These are phyloP conservation scores for Callimorpha dominula DNA, from an alignment of 2,888 invertebrate species.

Conservation along the genomic window DNA sequence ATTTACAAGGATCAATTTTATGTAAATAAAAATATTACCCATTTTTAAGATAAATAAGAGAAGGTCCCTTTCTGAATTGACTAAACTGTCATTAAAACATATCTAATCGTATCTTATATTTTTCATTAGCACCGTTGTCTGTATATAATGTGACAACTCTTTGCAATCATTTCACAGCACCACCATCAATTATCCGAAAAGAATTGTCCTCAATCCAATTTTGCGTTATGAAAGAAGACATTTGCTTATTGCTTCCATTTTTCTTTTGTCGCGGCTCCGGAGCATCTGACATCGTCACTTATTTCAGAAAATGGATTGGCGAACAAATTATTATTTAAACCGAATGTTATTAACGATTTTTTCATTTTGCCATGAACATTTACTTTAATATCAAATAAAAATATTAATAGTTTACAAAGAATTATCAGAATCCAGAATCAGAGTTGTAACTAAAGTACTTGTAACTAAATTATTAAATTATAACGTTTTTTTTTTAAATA, in stretches of 20 bases:
- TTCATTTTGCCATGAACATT: slow-evolving; percentile 17
- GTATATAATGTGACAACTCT: slow-evolving; percentile 23
- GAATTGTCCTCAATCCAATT: slow-evolving; percentile 81
- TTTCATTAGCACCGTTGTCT: slow-evolving; percentile 36
- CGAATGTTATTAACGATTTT: slow-evolving; percentile 34
- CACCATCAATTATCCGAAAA: slow-evolving; percentile 66
- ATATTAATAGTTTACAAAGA: background rate
- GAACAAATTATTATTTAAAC: slow-evolving; percentile 53
- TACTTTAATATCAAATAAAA: slow-evolving; percentile 21
- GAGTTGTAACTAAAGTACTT: background rate
- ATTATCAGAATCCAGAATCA: background rate
- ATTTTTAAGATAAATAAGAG: background rate
- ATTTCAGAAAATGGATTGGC: slow-evolving; percentile 65
- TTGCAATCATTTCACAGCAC: slow-evolving; percentile 68
- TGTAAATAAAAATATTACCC: background rate
- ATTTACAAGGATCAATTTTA: background rate
- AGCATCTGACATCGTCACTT: slow-evolving; percentile 73
- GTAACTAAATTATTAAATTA: too few relatives aligned
- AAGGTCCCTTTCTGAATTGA: background rate
- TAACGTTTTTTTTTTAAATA: too few relatives aligned
- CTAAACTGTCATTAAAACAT: slow-evolving; percentile 29
- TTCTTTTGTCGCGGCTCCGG: slow-evolving; percentile 71
- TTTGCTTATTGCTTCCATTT: slow-evolving; percentile 82
- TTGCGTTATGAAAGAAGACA: slow-evolving; percentile 80
- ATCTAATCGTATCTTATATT: slow-evolving; percentile 29